Base-by-base conservation (phyloP, 2,888 invertebrate species). In the Drosophila dives region DNA sequence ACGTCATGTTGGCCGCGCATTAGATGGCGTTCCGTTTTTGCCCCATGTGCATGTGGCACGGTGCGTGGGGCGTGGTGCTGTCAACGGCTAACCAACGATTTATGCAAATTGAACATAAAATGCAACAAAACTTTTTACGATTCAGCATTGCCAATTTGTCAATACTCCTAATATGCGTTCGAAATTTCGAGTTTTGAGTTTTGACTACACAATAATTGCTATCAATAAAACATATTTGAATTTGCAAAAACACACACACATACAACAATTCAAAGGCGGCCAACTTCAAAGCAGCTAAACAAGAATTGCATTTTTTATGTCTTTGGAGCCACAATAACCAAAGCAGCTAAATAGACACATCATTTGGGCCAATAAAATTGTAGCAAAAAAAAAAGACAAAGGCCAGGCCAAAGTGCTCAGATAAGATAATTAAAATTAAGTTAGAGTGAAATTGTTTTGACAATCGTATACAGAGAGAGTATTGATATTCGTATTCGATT, bases 371-470 rank as follows among this genome's bases (percentile, higher is more conserved):
- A 80, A 80, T 83, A 83, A 75, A 86, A 20, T 62, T 71, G 61
- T 48, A 55, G 72, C 72, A 62, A 75, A 81, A 83, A 59, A 49
- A 81, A 77, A 60, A 60, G 50, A 77, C 64, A 67, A 69, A 67
- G 66, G 63, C 59, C 69, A 45, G 48, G 20, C 26, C 42, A 66
- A 77, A 66, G 68, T 58, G 60, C 17, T 49, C 2, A 78, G 83
- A 83, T 83, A 88, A 83, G 83, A 83, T 88, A 83, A 85, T 88
- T 80, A 88, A 55, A 64, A 15, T 50, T 42, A 53, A 65, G 3
- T 29, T 49, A 6, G 33, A 12, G 51, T 62, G 55, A 62, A 66
- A 58, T 64, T 40, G 33, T 42, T 20, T 33, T 15, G 38, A 17
- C 49, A 49, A 17, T 29, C 17, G n/a, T n/a, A 29, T 12, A 29